These are phyloP conservation scores for Tenthredo amoena DNA, from an alignment of 2,888 invertebrate species.

Conservation along the genomic window DNA sequence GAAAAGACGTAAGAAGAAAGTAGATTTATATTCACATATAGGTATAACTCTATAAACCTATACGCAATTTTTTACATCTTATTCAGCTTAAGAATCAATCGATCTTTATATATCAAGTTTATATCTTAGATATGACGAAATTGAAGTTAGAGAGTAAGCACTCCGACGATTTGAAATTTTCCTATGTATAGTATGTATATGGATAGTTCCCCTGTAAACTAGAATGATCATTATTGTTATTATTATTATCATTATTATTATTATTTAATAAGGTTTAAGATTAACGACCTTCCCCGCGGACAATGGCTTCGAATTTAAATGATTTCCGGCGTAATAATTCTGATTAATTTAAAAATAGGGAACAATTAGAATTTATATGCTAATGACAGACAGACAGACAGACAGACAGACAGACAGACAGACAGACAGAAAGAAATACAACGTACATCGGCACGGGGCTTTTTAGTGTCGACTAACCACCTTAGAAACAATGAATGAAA, in stretches of 20 bases:
- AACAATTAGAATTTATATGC: constrained; percentile 65
- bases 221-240: background rate
- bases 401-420: background rate
- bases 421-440: too few species aligned
- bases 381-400: constrained; percentile 57
- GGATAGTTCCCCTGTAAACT: too few species aligned
- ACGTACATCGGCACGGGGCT: background rate
- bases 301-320: constrained; percentile 73
- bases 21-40: background rate
- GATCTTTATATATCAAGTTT: background rate
- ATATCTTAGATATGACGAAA: background rate
- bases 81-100: background rate
- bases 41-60: background rate
- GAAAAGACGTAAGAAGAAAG: constrained; percentile 59
- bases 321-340: constrained; percentile 67
- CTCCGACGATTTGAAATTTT: background rate
- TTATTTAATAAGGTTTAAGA: constrained; percentile 56
- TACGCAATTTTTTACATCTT: background rate
- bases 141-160: background rate
- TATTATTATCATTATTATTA: background rate
- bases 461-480: constrained; percentile 45
- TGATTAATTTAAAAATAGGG: constrained; percentile 63
- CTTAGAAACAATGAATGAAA: constrained; percentile 12
- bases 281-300: constrained; percentile 70
- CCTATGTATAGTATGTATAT: background rate